A percentile compares a stretch with the other conserved stretches of the same genome.
Conservation (phyloP, 1,140 invertebrate genomes). For the Brachionus rubens region DNA sequence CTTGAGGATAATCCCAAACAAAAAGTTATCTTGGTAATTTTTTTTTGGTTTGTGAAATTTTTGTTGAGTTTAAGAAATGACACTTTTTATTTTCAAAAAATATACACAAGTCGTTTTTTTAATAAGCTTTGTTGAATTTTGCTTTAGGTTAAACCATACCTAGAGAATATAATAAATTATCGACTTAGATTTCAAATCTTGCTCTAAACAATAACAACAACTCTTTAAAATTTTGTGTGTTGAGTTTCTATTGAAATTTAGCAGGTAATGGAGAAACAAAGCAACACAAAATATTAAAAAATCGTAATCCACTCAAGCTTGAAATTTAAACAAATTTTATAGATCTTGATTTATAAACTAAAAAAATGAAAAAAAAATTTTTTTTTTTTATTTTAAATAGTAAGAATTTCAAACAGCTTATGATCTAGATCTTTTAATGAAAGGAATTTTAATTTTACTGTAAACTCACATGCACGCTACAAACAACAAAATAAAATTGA, state of each 20-base stretch:
- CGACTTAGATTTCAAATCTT: too few relatives aligned
- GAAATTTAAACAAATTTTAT: neutral
- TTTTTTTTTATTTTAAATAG: neutral
- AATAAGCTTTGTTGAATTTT: neutral
- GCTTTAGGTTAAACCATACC: slow-evolving; percentile 26
- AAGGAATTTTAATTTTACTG: neutral
- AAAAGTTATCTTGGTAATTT: neutral
- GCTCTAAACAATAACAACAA: too few relatives aligned
- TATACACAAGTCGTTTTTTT: slow-evolving; percentile 4
- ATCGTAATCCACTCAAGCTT: slow-evolving; percentile 19
- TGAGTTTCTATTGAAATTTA: slow-evolving; percentile 27
- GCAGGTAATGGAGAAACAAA: slow-evolving; percentile 10
- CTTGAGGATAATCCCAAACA: neutral
- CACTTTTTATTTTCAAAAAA: neutral
- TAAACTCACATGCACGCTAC: neutral
- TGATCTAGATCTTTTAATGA: slow-evolving; percentile 15
- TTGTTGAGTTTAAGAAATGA: too few relatives aligned
- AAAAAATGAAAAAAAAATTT: too few relatives aligned
- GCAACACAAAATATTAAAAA: neutral
- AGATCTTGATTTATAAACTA: too few relatives aligned
- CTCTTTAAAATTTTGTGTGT: too few relatives aligned
- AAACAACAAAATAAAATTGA: too few relatives aligned
- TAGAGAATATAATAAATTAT: slow-evolving; percentile 26
- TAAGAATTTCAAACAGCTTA: neutral
- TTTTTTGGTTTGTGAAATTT: too few relatives aligned